Conservation (phyloP, 1,140 invertebrate genomes). For the Bombus haemorrhoidalis region DNA sequence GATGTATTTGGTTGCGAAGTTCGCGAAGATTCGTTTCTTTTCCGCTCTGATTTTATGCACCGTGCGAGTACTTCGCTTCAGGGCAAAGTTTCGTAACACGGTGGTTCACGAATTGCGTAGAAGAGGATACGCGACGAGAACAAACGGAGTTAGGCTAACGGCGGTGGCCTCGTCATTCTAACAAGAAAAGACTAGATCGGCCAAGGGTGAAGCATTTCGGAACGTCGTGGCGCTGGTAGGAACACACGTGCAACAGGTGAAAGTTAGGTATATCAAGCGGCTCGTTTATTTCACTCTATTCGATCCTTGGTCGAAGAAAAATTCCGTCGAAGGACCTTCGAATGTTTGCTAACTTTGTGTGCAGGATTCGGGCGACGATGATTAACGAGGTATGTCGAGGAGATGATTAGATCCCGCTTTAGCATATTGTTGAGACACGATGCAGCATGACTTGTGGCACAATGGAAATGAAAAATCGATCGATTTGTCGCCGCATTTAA, state of each 20-base stretch:
- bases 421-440: neutral
- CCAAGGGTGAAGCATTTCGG: conserved; percentile 42
- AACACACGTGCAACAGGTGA: conserved; percentile 77
- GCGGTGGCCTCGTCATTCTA: neutral
- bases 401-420: neutral
- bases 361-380: neutral
- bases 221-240: conserved; percentile 36
- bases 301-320: conserved; percentile 30
- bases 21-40: too few relatives aligned
- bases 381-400: neutral
- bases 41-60: neutral
- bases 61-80: too few relatives aligned
- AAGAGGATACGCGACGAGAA: conserved; percentile 21
- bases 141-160: neutral
- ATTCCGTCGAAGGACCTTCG: conserved; percentile 29
- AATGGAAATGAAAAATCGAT: neutral
- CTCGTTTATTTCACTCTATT: conserved; percentile 57
- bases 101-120: neutral
- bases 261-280: conserved; percentile 62
- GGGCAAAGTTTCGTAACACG: neutral
- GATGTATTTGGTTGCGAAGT: too few relatives aligned
- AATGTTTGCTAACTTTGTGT: conserved; percentile 19
- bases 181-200: conserved; percentile 41
- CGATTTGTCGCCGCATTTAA: neutral
- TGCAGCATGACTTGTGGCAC: neutral